Percentiles rank a stretch among this genome's conserved stretches.
These are phyloP conservation scores for Pipistrellus kuhlii DNA, from an alignment of 2,797 vertebrate genomes.

Conservation along the genomic window DNA sequence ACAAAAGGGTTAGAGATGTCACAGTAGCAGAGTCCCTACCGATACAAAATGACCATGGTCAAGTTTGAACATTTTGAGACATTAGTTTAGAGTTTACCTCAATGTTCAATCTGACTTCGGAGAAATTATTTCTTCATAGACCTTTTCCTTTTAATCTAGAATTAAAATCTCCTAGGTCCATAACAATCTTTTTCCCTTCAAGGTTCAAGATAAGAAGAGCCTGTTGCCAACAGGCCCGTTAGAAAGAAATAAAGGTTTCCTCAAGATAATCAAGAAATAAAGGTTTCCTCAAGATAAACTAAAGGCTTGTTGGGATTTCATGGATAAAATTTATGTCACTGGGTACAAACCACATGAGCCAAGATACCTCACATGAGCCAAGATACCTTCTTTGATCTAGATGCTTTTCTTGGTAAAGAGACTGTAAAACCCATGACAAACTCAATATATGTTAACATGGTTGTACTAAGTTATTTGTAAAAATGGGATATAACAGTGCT, in stretches of 20 bases:
- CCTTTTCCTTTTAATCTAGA: conserved; percentile 63
- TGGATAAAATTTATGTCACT: background rate
- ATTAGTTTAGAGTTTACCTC: conserved; percentile 25
- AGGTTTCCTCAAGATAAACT: conserved; percentile 17
- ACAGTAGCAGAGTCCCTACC: background rate
- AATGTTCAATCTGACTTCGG: conserved; percentile 50
- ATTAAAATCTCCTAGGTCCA: conserved; percentile 33
- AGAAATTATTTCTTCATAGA: conserved; percentile 54
- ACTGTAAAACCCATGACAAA: conserved; percentile 37
- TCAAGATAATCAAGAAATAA: conserved; percentile 36
- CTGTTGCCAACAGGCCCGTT: conserved; percentile 24
- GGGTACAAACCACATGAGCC: conserved; percentile 29
- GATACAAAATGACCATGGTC: conserved; percentile 18
- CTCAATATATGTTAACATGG: conserved; percentile 1
- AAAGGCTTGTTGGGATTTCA: conserved; percentile 5
- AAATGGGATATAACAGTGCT: conserved; percentile 30
- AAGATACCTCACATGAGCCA: conserved; percentile 10
- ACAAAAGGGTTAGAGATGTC: background rate
- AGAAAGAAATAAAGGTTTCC: conserved; percentile 34
- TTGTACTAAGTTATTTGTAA: conserved; percentile 17
- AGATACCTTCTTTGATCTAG: background rate
- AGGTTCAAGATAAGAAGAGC: background rate
- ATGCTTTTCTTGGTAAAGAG: conserved; percentile 34
- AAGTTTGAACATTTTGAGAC: conserved; percentile 39
- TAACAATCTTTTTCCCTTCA: conserved; percentile 26